phyloP scores from a whole-genome alignment of 1,140 invertebrate species.

The Saccostrea echinata region DNA sequence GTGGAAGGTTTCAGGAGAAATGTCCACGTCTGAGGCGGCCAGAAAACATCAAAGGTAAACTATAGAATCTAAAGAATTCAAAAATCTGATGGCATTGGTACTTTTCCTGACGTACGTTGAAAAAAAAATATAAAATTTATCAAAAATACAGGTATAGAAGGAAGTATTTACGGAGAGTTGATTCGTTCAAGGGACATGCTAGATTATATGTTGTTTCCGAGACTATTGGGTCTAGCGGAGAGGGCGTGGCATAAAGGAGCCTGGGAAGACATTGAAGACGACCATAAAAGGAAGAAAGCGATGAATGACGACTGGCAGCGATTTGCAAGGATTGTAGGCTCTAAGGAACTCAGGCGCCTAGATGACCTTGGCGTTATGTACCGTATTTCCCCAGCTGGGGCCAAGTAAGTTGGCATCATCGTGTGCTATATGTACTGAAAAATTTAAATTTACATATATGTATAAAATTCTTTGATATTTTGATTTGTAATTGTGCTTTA shows the following conservation, averaged over 20 bases:
- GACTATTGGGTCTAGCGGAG: constrained; percentile 70
- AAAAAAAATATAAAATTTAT: too few species aligned
- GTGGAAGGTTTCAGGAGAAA: constrained; percentile 19
- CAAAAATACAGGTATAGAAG: constrained; percentile 58
- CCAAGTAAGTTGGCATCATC: constrained; percentile 61
- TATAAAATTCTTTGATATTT: background rate
- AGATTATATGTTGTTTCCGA: constrained; percentile 67
- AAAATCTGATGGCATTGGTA: too few species aligned
- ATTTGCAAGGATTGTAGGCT: constrained; percentile 71
- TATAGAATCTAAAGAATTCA: too few species aligned
- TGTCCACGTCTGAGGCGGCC: constrained; percentile 53
- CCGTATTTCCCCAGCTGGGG: constrained; percentile 73
- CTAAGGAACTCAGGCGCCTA: constrained; percentile 70
- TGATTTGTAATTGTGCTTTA: background rate
- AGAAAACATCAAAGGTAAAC: constrained; percentile 70
- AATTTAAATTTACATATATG: background rate
- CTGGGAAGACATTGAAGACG: constrained; percentile 63
- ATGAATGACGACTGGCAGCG: constrained; percentile 69
- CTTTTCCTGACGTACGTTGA: too few species aligned
- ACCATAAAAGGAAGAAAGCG: constrained; percentile 33
- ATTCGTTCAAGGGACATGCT: constrained; percentile 58
- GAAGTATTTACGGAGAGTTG: constrained; percentile 62
- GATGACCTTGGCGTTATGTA: constrained; percentile 71
- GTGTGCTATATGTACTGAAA: background rate
- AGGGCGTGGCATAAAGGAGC: constrained; percentile 68